Evolutionary conservation across 1,140 invertebrate species (phyloP), one percentile per base, ranked within the genome.

Genomic region (Kradibia gibbosae): DNA sequence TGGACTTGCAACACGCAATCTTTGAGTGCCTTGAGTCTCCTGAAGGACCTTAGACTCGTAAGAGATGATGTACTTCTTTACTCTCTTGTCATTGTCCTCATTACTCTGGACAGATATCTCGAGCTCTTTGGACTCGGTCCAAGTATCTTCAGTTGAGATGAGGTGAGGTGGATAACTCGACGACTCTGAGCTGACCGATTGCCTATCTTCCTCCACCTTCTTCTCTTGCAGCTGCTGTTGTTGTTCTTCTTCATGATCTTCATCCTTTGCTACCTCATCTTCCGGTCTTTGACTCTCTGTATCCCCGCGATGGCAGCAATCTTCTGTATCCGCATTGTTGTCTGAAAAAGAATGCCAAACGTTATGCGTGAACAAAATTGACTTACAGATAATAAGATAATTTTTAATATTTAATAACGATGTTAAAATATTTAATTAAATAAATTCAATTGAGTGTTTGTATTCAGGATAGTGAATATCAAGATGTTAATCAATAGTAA

Each of bases 21-120:
- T 85, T 20, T 87, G 70, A 25, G 81, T 65, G 2, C 84, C 83
- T 1, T 60, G 31, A 7, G 83, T 84, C 48, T 86, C 85, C 36
- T 86, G 82, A 0, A 86, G 25, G 0, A 91, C 86, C 39, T 90
- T 89, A 0, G 89, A 88, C 76, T 91, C 90, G 57, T 91, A 91
- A 8, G 91, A 90, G 8, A 89, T 88, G 34, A 91, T 87, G 28
- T 89, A 91, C 42, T 91, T 91, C 74, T 91, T 91, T 31, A 91
- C 89, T 39, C 87, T 86, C 78, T 84, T 86, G 13, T 86, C 86
- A 20, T 90, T 89, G 20, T 91, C 89, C 0, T 85, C 83, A 42
- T 67, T 76, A 74, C 89, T 90, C 80, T 89, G 88, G 7, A 91
- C 83, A 1, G 88, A 90, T 55, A 91, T 86, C 65, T 91, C 90